These are phyloP conservation scores for Muschampia plurimacula DNA, from an alignment of 2,888 invertebrate genomes.

Conservation along the genomic window DNA sequence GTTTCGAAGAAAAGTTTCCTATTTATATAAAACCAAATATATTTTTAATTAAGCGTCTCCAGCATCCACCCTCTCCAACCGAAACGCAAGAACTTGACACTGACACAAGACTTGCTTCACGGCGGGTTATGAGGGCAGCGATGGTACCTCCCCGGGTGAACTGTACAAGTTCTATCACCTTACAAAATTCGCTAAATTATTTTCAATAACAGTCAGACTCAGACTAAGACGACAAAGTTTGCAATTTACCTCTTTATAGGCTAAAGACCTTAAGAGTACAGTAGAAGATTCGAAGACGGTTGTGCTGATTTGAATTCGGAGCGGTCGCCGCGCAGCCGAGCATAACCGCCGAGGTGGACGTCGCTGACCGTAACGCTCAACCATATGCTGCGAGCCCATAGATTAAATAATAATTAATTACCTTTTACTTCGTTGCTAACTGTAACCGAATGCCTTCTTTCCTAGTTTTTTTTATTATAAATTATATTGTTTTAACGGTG, in stretches of 20 bases:
- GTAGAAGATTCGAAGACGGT: slow-evolving; percentile 22
- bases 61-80: too few relatives aligned
- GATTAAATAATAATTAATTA: slow-evolving; percentile 41
- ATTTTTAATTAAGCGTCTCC: too few relatives aligned
- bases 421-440: slow-evolving; percentile 36
- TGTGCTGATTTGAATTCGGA: slow-evolving; percentile 48
- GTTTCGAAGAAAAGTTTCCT: too few relatives aligned
- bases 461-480: background rate
- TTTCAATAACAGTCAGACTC: background rate
- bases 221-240: background rate
- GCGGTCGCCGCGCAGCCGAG: slow-evolving; percentile 47
- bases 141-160: too few relatives aligned
- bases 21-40: too few relatives aligned
- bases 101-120: too few relatives aligned
- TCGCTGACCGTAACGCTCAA: slow-evolving; percentile 57
- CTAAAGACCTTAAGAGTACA: slow-evolving; percentile 8
- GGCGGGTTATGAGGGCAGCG: too few relatives aligned
- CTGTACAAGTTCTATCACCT: too few relatives aligned
- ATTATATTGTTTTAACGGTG: slow-evolving; percentile 14
- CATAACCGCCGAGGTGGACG: slow-evolving; percentile 53
- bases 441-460: slow-evolving; percentile 25
- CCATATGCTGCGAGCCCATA: slow-evolving; percentile 52
- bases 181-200: background rate
- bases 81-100: too few relatives aligned
- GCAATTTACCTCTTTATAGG: background rate